A percentile compares a stretch with the other conserved stretches of the same genome.
Conservation (phyloP, 2,113 vertebrate genomes). For the Microtus oregoni region DNA sequence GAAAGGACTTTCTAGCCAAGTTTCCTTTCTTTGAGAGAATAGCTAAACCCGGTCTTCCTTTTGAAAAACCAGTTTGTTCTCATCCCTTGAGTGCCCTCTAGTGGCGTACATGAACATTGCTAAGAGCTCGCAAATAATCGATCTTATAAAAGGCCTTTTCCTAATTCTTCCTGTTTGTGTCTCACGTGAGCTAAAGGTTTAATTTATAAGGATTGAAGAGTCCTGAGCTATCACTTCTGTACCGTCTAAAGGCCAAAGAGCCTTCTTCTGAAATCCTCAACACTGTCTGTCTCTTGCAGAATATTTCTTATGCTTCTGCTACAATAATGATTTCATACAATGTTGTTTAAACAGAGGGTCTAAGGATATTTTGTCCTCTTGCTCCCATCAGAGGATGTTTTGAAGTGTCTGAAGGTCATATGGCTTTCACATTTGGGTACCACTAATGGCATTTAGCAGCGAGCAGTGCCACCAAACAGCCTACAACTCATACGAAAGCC, state of each 20-base stretch:
- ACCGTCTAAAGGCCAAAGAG: background rate
- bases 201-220: background rate
- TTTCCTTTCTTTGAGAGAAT: background rate
- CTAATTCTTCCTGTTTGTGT: background rate
- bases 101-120: background rate
- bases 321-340: background rate
- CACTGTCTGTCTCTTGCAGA: background rate
- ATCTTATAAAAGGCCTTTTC: background rate
- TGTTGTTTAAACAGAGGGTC: background rate
- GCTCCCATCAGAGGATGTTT: background rate
- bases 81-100: background rate
- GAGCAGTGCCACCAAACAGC: background rate
- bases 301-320: background rate
- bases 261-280: slow-evolving; percentile 22
- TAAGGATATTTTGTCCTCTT: background rate
- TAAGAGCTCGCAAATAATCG: background rate
- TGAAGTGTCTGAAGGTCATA: background rate
- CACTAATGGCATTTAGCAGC: slow-evolving; percentile 25
- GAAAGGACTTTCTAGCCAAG: background rate
- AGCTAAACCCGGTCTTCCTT: background rate
- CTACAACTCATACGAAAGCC: background rate
- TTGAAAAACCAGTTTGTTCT: background rate
- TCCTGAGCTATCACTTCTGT: background rate
- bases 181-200: background rate
- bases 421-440: background rate